These are phyloP conservation scores for Brassicogethes aeneus DNA, from an alignment of 2,888 invertebrate genomes.

Conservation along the genomic window DNA sequence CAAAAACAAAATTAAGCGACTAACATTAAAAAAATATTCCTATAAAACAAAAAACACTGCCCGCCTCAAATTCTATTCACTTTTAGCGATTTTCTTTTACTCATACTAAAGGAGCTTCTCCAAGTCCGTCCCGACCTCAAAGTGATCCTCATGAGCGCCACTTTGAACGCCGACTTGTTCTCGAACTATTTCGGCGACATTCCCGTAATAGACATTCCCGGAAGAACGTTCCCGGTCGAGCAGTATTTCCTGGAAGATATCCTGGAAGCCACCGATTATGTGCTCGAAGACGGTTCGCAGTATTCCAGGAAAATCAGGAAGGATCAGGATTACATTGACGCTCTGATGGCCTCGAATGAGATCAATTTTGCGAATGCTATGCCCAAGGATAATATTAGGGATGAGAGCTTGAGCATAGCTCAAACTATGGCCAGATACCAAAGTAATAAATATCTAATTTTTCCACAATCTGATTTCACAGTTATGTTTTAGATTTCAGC, in stretches of 20 bases:
- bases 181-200: slow-evolving; percentile 73
- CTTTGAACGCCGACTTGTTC: slow-evolving; percentile 77
- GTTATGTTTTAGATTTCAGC: slow-evolving; percentile 43
- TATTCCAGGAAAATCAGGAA: slow-evolving; percentile 52
- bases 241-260: slow-evolving; percentile 77
- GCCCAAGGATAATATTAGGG: slow-evolving; percentile 53
- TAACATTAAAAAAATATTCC: too few relatives aligned
- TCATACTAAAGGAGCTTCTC: slow-evolving; percentile 71
- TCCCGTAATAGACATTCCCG: slow-evolving; percentile 74
- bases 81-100: slow-evolving; percentile 73
- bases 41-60: too few relatives aligned
- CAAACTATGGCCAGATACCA: slow-evolving; percentile 61
- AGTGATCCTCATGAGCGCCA: slow-evolving; percentile 89
- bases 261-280: slow-evolving; percentile 54
- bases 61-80: too few relatives aligned
- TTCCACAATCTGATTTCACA: not conserved
- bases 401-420: slow-evolving; percentile 60
- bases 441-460: too few relatives aligned
- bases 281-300: slow-evolving; percentile 53
- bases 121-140: slow-evolving; percentile 65
- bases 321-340: slow-evolving; percentile 47
- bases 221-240: slow-evolving; percentile 75
- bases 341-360: slow-evolving; percentile 50
- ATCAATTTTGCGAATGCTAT: slow-evolving; percentile 30
- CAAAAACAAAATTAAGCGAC: too few relatives aligned